Evolutionary conservation across 92 coral and sea anemone genomes (phyloP).

Genomic region (Pocillopora meandrina): DNA sequence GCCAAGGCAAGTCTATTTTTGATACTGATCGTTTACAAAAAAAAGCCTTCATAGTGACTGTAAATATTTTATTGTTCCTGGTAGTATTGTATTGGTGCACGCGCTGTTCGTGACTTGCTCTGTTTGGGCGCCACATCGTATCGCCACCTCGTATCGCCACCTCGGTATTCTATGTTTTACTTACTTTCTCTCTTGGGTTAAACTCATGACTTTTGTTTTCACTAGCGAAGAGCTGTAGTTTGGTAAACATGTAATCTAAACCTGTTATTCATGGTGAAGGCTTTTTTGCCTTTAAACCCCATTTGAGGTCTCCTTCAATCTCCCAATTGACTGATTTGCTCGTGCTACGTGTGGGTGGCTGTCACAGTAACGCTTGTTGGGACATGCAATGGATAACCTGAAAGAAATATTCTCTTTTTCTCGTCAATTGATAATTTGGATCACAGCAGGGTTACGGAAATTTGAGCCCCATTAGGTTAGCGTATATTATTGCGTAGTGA

Average conservation of each 20-base stretch:
- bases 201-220: slow-evolving; percentile 30
- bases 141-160: slow-evolving; percentile 18
- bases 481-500: neutral
- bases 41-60: neutral
- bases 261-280: neutral
- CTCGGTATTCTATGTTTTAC: neutral
- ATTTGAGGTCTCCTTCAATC: neutral
- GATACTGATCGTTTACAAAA: slow-evolving; percentile 1
- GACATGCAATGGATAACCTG: slow-evolving; percentile 31
- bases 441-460: slow-evolving; percentile 44
- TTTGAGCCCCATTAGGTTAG: slow-evolving; percentile 22
- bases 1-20: slow-evolving; percentile 8
- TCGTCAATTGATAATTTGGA: slow-evolving; percentile 42
- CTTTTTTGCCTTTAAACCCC: neutral
- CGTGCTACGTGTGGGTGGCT: slow-evolving; percentile 10
- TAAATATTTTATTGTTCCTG: neutral
- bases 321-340: neutral
- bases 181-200: slow-evolving; percentile 17
- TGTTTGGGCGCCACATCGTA: neutral
- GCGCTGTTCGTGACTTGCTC: neutral
- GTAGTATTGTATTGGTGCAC: neutral
- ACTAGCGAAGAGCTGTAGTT: slow-evolving; percentile 21
- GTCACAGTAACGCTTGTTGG: neutral
- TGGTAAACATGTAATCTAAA: slow-evolving; percentile 50
- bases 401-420: slow-evolving; percentile 43